phyloP scores from a whole-genome alignment of 2,888 invertebrate genomes.

The Diplolepis rosae region DNA sequence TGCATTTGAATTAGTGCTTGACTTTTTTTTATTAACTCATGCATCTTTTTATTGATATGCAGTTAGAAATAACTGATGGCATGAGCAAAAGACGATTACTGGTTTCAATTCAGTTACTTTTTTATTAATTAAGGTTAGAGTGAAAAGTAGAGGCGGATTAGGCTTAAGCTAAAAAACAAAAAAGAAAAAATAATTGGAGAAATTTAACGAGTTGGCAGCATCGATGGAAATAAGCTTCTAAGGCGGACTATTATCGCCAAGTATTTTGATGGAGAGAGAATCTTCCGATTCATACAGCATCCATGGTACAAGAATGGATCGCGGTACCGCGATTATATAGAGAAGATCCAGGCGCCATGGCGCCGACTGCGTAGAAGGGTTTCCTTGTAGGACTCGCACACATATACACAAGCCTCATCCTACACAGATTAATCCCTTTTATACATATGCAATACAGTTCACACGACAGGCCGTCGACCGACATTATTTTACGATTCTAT shows the following conservation, averaged over 20 bases:
- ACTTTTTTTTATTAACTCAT: too few relatives aligned
- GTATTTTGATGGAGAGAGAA: constrained; percentile 16
- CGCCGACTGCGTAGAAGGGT: constrained; percentile 74
- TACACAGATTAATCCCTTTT: constrained; percentile 22
- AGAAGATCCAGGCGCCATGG: constrained; percentile 71
- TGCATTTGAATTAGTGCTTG: too few relatives aligned
- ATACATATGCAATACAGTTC: constrained; percentile 47
- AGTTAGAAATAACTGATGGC: too few relatives aligned
- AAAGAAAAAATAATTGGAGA: background rate
- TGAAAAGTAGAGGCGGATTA: background rate
- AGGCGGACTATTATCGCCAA: background rate
- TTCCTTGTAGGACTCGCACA: constrained; percentile 70
- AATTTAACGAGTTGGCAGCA: background rate
- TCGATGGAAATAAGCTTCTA: constrained; percentile 4
- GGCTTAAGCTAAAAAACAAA: background rate
- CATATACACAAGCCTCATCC: constrained; percentile 42
- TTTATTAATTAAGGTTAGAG: too few relatives aligned
- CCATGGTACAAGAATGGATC: constrained; percentile 28
- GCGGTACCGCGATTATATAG: constrained; percentile 43
- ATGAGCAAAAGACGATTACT: too few relatives aligned
- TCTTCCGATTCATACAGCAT: constrained; percentile 1
- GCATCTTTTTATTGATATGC: too few relatives aligned
- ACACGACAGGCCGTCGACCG: constrained; percentile 39
- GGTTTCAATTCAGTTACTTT: too few relatives aligned
- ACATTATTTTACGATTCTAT: constrained; percentile 46